phyloP scores from a whole-genome alignment of 1,140 invertebrate genomes.

The Ganaspis sp. region DNA sequence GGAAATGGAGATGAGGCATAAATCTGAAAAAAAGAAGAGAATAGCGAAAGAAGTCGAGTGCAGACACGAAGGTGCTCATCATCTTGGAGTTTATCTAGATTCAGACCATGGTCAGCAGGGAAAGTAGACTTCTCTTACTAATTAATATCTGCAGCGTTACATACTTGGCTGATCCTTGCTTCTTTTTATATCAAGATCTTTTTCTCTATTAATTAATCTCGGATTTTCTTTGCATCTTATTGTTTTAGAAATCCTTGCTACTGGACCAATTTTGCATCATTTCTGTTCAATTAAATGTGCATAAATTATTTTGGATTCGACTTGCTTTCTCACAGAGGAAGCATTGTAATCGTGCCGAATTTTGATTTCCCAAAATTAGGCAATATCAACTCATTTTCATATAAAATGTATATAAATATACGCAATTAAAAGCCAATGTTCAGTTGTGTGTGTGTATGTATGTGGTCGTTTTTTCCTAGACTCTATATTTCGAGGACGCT shows the following conservation, averaged over 20 bases:
- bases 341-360: too few species aligned
- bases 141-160: neutral
- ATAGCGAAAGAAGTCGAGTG: conserved; percentile 9
- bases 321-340: too few species aligned
- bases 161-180: neutral
- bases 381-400: too few species aligned
- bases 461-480: too few species aligned
- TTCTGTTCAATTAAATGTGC: too few species aligned
- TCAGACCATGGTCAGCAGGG: conserved; percentile 7
- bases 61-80: conserved; percentile 12
- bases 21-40: conserved; percentile 4
- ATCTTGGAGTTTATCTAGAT: conserved; percentile 10
- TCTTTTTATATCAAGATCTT: conserved; percentile 15
- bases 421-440: too few species aligned
- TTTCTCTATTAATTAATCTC: neutral
- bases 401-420: too few species aligned
- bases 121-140: conserved; percentile 9
- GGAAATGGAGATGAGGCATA: conserved; percentile 4
- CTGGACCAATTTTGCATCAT: too few species aligned
- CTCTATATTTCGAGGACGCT: too few species aligned
- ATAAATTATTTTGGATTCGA: too few species aligned
- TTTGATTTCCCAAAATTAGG: too few species aligned
- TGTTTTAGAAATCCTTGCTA: neutral
- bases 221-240: neutral
- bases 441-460: too few species aligned